phyloP scores from a whole-genome alignment of 35 echinoderm and acorn worm species.

The Antedon bifida region DNA sequence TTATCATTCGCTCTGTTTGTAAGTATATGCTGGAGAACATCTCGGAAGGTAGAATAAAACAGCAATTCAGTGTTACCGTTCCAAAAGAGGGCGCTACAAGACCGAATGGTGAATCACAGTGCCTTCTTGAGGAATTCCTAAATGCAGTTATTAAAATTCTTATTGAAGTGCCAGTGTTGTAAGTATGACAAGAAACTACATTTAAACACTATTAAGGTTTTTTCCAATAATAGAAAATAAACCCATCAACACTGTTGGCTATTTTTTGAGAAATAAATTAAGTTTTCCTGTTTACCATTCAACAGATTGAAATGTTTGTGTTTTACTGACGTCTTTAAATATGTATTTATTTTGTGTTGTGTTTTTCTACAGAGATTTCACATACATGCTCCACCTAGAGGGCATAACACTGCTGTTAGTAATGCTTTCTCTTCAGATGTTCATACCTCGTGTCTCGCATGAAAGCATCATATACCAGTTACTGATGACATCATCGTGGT shows the following conservation, averaged over 20 bases:
- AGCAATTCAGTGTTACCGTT: constrained; percentile 63
- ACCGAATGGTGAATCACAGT: constrained; percentile 30
- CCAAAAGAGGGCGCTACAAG: constrained; percentile 8
- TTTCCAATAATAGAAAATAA: too few species aligned
- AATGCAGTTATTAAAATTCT: constrained; percentile 63
- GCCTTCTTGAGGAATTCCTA: constrained; percentile 54
- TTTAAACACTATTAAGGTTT: too few species aligned
- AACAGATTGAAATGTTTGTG: too few species aligned
- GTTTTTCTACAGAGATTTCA: constrained; percentile 61
- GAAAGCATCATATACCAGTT: constrained; percentile 69
- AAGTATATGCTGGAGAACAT: constrained; percentile 82
- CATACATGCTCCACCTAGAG: constrained; percentile 78
- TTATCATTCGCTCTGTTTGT: constrained; percentile 71
- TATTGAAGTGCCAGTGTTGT: constrained; percentile 91
- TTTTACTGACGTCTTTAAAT: too few species aligned
- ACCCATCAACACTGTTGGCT: too few species aligned
- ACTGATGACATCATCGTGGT: constrained; percentile 71
- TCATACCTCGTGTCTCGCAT: constrained; percentile 82
- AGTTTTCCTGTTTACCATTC: too few species aligned
- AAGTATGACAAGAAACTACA: constrained; percentile 25
- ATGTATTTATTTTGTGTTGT: background rate
- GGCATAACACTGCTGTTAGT: constrained; percentile 66
- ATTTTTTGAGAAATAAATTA: too few species aligned
- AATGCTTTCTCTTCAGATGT: constrained; percentile 76
- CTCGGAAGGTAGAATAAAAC: constrained; percentile 84